Conservation (phyloP, 2,888 invertebrate species). For the Cenopis cana region DNA sequence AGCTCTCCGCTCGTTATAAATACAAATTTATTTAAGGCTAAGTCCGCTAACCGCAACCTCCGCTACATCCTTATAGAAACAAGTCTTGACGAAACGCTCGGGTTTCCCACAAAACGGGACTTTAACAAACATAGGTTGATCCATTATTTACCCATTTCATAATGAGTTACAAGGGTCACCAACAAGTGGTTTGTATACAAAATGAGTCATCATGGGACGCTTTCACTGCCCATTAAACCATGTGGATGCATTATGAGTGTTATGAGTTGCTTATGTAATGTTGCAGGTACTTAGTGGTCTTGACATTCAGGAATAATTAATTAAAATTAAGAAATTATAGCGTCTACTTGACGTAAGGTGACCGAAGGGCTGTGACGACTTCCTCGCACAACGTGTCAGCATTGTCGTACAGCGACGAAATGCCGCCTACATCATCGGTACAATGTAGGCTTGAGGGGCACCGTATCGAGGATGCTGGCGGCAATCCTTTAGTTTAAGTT, state of each 20-base stretch:
- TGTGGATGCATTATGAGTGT: constrained; percentile 35
- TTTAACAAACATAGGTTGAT: constrained; percentile 45
- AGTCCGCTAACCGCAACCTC: not conserved
- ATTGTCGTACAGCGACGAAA: too few relatives aligned
- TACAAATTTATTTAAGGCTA: too few relatives aligned
- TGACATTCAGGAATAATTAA: constrained; percentile 49
- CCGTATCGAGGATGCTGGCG: too few relatives aligned
- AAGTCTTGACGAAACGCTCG: constrained; percentile 41
- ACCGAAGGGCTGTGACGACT: too few relatives aligned
- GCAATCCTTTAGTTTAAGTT: too few relatives aligned
- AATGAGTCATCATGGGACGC: constrained; percentile 52
- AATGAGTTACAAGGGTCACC: constrained; percentile 44
- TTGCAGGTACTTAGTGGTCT: constrained; percentile 12
- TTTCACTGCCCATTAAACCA: constrained; percentile 57
- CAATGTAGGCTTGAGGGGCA: too few relatives aligned
- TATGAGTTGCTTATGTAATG: constrained; percentile 26
- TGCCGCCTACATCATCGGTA: too few relatives aligned
- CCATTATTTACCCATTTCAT: constrained; percentile 33
- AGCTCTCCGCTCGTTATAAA: not conserved
- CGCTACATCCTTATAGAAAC: constrained; percentile 14
- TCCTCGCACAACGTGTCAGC: too few relatives aligned
- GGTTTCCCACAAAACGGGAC: constrained; percentile 44
- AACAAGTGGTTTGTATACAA: constrained; percentile 46
- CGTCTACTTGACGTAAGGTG: too few relatives aligned
- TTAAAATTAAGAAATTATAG: not conserved